These are phyloP conservation scores for Sebastes schlegelii DNA, from an alignment of 2,113 vertebrate species.

Conservation along the genomic window DNA sequence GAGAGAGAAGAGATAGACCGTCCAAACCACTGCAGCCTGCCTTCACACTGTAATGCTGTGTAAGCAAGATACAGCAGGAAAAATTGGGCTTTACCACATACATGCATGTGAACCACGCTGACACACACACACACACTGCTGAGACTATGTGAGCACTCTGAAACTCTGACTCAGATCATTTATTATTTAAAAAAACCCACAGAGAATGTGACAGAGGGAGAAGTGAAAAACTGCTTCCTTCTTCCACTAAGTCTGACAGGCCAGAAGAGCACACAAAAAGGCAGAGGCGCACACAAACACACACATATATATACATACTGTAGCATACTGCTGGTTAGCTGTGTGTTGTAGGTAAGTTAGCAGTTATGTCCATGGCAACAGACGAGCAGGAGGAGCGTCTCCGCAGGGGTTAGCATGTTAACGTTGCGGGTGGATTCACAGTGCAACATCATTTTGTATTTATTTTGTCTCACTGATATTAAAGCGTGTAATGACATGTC, in stretches of 20 bases:
- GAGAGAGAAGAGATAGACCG: slow-evolving; percentile 6
- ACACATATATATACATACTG: neutral
- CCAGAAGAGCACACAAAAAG: neutral
- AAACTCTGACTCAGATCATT: slow-evolving; percentile 42
- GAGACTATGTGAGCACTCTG: slow-evolving; percentile 30
- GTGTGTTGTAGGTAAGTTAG: slow-evolving; percentile 60
- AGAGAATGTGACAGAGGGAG: slow-evolving; percentile 18
- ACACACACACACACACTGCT: neutral
- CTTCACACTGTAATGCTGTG: slow-evolving; percentile 36
- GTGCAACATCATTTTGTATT: slow-evolving; percentile 23
- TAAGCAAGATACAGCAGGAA: slow-evolving; percentile 43
- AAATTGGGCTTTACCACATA: slow-evolving; percentile 27
- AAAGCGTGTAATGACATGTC: neutral
- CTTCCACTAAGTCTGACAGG: slow-evolving; percentile 10
- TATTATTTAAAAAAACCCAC: slow-evolving; percentile 36
- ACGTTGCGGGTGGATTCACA: slow-evolving; percentile 68
- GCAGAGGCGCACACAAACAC: slow-evolving; percentile 4
- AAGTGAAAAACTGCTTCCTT: slow-evolving; percentile 23
- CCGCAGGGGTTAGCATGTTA: slow-evolving; percentile 70
- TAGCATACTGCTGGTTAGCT: slow-evolving; percentile 71
- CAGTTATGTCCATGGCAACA: slow-evolving; percentile 66
- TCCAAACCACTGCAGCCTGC: slow-evolving; percentile 52
- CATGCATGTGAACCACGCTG: slow-evolving; percentile 44
- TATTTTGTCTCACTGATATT: neutral
- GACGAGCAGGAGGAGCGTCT: slow-evolving; percentile 63